phyloP scores from a whole-genome alignment of 2,113 vertebrate genomes.

The Camelus dromedarius region DNA sequence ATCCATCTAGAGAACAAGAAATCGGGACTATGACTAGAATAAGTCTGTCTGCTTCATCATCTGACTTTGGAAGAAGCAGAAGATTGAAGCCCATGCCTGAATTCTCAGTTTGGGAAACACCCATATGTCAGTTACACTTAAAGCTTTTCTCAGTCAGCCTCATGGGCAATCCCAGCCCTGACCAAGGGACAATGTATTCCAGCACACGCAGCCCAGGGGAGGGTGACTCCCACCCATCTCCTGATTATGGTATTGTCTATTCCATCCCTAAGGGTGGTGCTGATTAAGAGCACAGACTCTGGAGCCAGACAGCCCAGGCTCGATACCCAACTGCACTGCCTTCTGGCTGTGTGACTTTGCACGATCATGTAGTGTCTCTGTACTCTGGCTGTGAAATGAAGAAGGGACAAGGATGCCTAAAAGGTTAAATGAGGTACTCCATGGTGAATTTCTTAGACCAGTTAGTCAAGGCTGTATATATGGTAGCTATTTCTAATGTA shows the following conservation, averaged over 20 bases:
- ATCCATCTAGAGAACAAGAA: conserved; percentile 9
- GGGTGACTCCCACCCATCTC: neutral
- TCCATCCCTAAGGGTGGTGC: neutral
- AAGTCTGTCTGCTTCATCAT: neutral
- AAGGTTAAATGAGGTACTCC: neutral
- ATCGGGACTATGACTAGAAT: neutral
- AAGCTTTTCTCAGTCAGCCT: neutral
- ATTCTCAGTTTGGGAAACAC: neutral
- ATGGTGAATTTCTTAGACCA: neutral
- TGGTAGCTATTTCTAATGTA: neutral
- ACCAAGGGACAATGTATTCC: neutral
- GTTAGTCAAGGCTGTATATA: neutral
- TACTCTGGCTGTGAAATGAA: neutral
- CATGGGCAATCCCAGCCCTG: neutral
- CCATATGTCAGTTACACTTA: neutral
- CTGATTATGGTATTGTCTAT: neutral
- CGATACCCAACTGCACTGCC: rapidly evolving
- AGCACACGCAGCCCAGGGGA: neutral
- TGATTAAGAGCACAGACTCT: neutral
- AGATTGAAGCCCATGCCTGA: neutral
- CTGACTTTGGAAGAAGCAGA: neutral
- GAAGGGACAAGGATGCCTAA: neutral
- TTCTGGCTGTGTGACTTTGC: neutral
- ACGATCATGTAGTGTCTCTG: neutral
- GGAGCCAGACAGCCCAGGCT: neutral